Conservation (phyloP, 2,888 invertebrate genomes). For the Spialia ferax region DNA sequence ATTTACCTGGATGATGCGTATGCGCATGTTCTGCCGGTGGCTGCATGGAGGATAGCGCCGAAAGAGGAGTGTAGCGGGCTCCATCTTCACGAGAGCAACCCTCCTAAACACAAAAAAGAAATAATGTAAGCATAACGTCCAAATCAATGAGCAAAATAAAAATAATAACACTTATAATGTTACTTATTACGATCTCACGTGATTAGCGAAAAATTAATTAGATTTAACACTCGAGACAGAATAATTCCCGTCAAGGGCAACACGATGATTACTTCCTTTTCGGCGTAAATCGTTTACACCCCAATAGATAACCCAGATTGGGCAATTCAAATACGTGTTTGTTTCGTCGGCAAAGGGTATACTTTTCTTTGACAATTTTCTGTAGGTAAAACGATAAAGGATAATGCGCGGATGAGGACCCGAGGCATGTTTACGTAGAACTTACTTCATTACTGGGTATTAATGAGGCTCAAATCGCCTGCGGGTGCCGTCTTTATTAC, state of each 20-base stretch:
- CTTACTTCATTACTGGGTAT: slow-evolving; percentile 80
- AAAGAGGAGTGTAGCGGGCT: slow-evolving; percentile 92
- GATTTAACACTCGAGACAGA: slow-evolving; percentile 63
- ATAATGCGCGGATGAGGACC: slow-evolving; percentile 72
- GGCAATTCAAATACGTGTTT: slow-evolving; percentile 24
- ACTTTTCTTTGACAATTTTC: slow-evolving; percentile 58
- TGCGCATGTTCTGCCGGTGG: slow-evolving; percentile 88
- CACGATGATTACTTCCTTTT: slow-evolving; percentile 65
- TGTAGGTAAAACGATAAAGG: slow-evolving; percentile 63
- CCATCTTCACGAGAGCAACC: slow-evolving; percentile 76
- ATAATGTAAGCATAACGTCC: no score
- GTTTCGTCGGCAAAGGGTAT: slow-evolving; percentile 56
- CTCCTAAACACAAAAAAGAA: slow-evolving; percentile 62
- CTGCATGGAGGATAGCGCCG: slow-evolving; percentile 95
- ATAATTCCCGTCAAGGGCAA: slow-evolving; percentile 70
- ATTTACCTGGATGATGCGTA: slow-evolving; percentile 86
- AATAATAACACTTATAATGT: no score
- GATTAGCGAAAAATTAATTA: slow-evolving; percentile 62
- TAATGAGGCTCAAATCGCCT: slow-evolving; percentile 73
- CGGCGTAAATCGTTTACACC: slow-evolving; percentile 63
- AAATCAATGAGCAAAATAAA: no score
- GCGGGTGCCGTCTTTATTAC: slow-evolving; percentile 66
- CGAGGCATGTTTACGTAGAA: slow-evolving; percentile 80
- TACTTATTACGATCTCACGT: slow-evolving; percentile 50
- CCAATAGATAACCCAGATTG: slow-evolving; percentile 24